Evolutionary conservation across 2,113 vertebrate species (phyloP).

Genomic region (Riparia riparia): DNA sequence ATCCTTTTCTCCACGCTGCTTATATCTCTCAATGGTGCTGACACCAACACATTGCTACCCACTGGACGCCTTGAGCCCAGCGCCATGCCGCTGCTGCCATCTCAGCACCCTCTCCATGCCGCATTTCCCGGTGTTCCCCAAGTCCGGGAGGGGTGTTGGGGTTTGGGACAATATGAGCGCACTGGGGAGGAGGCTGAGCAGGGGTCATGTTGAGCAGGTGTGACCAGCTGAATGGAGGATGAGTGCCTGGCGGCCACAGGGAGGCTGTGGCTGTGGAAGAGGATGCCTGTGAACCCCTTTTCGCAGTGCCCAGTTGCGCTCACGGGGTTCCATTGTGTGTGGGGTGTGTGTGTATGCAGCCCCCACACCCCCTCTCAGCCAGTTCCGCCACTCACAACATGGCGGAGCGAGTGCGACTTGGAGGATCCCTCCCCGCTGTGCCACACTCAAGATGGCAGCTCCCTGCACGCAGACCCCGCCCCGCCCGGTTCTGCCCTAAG

Average conservation of each 20-base stretch:
- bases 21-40: fast-evolving
- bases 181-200: fast-evolving
- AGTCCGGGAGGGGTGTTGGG: too few species aligned
- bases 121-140: fast-evolving
- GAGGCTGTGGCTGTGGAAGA: neutral
- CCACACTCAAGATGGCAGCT: slow-evolving; percentile 64
- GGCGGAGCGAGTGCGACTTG: fast-evolving
- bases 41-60: neutral
- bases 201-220: neutral
- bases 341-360: fast-evolving
- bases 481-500: neutral
- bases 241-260: neutral
- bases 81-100: fast-evolving
- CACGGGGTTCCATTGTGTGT: neutral
- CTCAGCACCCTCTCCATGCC: neutral
- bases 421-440: neutral
- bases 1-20: neutral
- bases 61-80: fast-evolving
- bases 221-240: neutral
- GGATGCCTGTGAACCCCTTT: neutral
- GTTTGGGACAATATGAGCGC: neutral
- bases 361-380: fast-evolving
- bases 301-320: neutral
- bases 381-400: slow-evolving; percentile 42
- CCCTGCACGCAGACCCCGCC: neutral